phyloP scores from a whole-genome alignment of 2,888 invertebrate species.

The Herminia tarsipennalis region DNA sequence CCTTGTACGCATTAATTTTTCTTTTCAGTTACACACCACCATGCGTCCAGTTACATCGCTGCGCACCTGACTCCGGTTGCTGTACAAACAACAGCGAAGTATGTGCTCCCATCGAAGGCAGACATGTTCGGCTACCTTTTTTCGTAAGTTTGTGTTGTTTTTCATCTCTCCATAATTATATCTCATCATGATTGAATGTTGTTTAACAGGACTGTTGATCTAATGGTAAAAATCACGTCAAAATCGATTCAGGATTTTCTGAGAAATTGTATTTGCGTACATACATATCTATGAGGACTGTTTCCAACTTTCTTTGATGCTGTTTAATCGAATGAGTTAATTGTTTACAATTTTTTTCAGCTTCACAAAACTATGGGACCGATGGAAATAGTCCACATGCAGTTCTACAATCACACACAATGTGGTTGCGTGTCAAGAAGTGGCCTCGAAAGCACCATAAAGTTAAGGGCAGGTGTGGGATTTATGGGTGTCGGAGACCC shows the following conservation, averaged over 20 bases:
- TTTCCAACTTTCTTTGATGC: too few relatives aligned
- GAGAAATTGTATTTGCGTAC: too few relatives aligned
- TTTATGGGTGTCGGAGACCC: slow-evolving; percentile 30
- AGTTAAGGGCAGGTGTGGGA: slow-evolving; percentile 18
- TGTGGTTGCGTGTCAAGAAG: slow-evolving; percentile 73
- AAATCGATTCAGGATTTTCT: too few relatives aligned
- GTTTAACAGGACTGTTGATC: too few relatives aligned
- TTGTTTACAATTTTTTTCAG: too few relatives aligned
- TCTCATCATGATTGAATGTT: too few relatives aligned
- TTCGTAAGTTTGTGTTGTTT: slow-evolving; percentile 95
- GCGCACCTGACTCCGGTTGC: slow-evolving; percentile 95
- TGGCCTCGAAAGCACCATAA: slow-evolving; percentile 54
- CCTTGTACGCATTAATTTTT: too few relatives aligned
- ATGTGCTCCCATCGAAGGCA: slow-evolving; percentile 91
- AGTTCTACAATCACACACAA: slow-evolving; percentile 76
- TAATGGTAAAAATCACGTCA: too few relatives aligned
- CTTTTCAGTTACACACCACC: slow-evolving; percentile 90
- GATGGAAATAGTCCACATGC: slow-evolving; percentile 61
- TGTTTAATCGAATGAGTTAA: too few relatives aligned
- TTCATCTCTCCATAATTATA: too few relatives aligned
- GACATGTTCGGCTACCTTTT: slow-evolving; percentile 90
- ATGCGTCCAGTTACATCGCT: slow-evolving; percentile 94
- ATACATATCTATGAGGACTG: too few relatives aligned
- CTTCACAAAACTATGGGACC: slow-evolving; percentile 68
- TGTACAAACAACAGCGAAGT: slow-evolving; percentile 89